Evolutionary conservation across 2,888 invertebrate species (phyloP).

Genomic region (Ichneumoninae sp.): DNA sequence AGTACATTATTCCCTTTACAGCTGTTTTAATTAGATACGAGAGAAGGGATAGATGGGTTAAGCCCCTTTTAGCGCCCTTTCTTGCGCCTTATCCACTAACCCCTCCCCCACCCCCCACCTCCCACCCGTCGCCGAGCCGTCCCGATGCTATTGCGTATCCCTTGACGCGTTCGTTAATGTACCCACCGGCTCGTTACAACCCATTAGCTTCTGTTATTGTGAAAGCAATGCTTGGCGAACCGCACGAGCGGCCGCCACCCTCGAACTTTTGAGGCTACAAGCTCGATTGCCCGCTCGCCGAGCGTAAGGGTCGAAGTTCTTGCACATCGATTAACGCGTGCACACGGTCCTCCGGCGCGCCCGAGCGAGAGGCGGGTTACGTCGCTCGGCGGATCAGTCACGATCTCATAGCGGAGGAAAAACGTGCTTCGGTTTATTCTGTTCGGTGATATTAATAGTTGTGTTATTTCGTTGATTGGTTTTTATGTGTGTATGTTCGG

Average conservation of each 20-base stretch:
- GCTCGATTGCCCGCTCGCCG: slow-evolving; percentile 27
- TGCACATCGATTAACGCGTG: slow-evolving; percentile 14
- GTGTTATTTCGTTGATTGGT: too few relatives aligned
- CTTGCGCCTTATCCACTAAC: not conserved
- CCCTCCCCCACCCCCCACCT: too few relatives aligned
- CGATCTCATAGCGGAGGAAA: slow-evolving; percentile 27
- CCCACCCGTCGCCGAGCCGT: not conserved
- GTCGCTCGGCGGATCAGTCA: slow-evolving; percentile 24
- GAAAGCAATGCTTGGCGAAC: slow-evolving; percentile 50
- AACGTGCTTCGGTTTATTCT: slow-evolving; percentile 22
- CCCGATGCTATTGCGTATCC: not conserved
- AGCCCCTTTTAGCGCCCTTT: slow-evolving; percentile 13
- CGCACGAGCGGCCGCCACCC: slow-evolving; percentile 30
- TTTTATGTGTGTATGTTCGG: too few relatives aligned
- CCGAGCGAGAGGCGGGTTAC: not conserved
- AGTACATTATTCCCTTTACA: slow-evolving; percentile 16
- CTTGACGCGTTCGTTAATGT: not conserved
- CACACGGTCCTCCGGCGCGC: slow-evolving; percentile 25
- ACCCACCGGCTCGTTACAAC: too few relatives aligned
- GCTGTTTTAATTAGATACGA: slow-evolving; percentile 32
- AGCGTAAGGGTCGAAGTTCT: slow-evolving; percentile 19
- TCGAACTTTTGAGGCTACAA: slow-evolving; percentile 15
- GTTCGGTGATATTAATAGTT: slow-evolving; percentile 26
- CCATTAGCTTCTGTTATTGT: slow-evolving; percentile 1
- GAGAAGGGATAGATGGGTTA: slow-evolving; percentile 7